phyloP scores from a whole-genome alignment of 2,797 vertebrate genomes.

The Acanthornis magna region DNA sequence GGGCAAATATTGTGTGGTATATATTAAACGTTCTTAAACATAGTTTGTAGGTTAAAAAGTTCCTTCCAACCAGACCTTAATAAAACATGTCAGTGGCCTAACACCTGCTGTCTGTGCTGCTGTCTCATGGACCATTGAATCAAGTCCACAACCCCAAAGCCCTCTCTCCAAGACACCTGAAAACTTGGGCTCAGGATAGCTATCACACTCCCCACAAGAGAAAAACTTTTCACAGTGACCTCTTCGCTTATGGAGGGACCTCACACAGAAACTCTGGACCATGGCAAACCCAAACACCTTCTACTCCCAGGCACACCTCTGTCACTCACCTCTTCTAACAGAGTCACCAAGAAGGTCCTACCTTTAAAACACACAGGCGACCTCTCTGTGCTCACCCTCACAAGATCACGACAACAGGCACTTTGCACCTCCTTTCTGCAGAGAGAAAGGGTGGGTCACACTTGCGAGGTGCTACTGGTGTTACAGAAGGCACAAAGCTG shows the following conservation, averaged over 20 bases:
- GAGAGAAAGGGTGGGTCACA: background rate
- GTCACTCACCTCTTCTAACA: background rate
- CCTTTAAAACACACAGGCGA: rapidly evolving
- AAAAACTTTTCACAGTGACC: background rate
- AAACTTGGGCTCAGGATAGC: background rate
- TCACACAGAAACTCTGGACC: background rate
- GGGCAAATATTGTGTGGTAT: background rate
- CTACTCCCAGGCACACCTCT: rapidly evolving
- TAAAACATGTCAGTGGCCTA: background rate
- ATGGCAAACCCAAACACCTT: background rate
- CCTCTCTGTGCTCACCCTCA: rapidly evolving
- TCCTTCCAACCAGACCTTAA: background rate
- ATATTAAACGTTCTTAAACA: background rate
- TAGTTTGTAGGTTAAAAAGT: background rate
- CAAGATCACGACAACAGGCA: background rate
- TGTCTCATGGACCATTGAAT: background rate
- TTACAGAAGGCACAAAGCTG: background rate
- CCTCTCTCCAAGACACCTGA: background rate
- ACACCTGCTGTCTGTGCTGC: background rate
- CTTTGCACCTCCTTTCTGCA: background rate
- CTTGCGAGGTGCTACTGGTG: background rate
- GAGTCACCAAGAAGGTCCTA: rapidly evolving
- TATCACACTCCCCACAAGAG: background rate
- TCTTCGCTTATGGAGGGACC: background rate
- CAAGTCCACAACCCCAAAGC: background rate